A percentile compares a stretch with the other conserved stretches of the same genome.
Evolutionary conservation across 2,888 invertebrate species (phyloP).

Genomic region (Heteromurus nitidus): DNA sequence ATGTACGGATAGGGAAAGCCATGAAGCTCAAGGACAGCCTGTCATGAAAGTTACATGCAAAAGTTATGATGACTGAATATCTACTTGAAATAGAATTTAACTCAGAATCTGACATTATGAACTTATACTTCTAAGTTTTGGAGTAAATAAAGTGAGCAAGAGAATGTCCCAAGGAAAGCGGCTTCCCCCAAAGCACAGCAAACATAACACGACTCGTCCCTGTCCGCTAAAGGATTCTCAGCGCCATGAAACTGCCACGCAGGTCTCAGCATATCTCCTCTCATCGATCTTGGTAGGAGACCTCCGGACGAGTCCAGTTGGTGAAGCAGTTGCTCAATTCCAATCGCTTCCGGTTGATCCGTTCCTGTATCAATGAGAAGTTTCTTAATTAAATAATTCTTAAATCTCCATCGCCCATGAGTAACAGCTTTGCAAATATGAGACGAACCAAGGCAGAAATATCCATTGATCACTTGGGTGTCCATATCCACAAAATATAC

Average conservation of each 20-base stretch:
- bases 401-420: not conserved
- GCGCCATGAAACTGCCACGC: slow-evolving; percentile 73
- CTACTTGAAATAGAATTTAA: too few species aligned
- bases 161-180: slow-evolving; percentile 71
- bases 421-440: not conserved
- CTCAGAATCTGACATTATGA: not conserved
- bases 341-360: slow-evolving; percentile 71
- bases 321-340: slow-evolving; percentile 70
- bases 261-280: slow-evolving; percentile 70
- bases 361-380: slow-evolving; percentile 58
- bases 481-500: slow-evolving; percentile 90
- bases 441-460: slow-evolving; percentile 86
- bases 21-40: slow-evolving; percentile 72
- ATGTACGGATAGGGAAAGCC: slow-evolving; percentile 59
- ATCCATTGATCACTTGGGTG: slow-evolving; percentile 91
- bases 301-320: slow-evolving; percentile 72
- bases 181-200: slow-evolving; percentile 72
- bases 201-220: slow-evolving; percentile 72
- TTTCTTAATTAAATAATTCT: not conserved
- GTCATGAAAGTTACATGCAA: not conserved
- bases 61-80: too few species aligned
- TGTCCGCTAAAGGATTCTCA: slow-evolving; percentile 72
- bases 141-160: slow-evolving; percentile 68
- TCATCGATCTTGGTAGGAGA: slow-evolving; percentile 68
- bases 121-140: slow-evolving; percentile 70